Evolutionary conservation across 2,797 vertebrate genomes (phyloP), one percentile per base, ranked within the genome.

Genomic region (Meda fulgida): DNA sequence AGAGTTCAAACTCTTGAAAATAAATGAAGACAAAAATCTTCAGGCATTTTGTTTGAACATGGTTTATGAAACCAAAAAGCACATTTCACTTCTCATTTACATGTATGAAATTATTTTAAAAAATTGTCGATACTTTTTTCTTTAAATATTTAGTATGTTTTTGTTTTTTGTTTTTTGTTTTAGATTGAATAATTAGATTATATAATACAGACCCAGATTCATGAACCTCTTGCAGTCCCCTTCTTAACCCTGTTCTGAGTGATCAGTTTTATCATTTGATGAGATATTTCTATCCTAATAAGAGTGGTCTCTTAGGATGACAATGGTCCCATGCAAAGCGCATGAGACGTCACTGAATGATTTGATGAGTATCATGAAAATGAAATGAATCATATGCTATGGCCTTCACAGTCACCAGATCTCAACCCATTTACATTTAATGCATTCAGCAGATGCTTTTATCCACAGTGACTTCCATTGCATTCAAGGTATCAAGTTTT

Each of bases 21-120:
- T 77, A 80, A 87, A 89, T 88, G 84, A 89, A 82, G 70, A 66
- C 67, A 78, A 78, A 79, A 67, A 86, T 86, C 75, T 80, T 87
- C 66, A 85, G 71, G 70, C 55, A 26, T 78, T 84, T 84, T 80
- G 34, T 83, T 81, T 53, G 72, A 85, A 86, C 87, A 85, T 80
- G 66, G 85, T 87, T 87, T 87, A 78, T 81, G 58, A 78, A 84
- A 87, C 84, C 82, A 83, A 85, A 58, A 80, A 66, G 13, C 26
- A 80, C 55, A 85, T 89, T 84, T 85, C 46, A 84, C 76, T 75
- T 72, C 75, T 66, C 70, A 18, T 46, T n/a, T 26, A 70, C 21
- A 16, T 72, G n/a, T 48, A 29, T 18, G n/a, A 5, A 26, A 58
- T 11, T 58, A 10, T 58, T 23, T 8, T n/a, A 2, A 38, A 40